Evolutionary conservation across 2,888 invertebrate species (phyloP).

Genomic region (Hydrotaea diabolus): DNA sequence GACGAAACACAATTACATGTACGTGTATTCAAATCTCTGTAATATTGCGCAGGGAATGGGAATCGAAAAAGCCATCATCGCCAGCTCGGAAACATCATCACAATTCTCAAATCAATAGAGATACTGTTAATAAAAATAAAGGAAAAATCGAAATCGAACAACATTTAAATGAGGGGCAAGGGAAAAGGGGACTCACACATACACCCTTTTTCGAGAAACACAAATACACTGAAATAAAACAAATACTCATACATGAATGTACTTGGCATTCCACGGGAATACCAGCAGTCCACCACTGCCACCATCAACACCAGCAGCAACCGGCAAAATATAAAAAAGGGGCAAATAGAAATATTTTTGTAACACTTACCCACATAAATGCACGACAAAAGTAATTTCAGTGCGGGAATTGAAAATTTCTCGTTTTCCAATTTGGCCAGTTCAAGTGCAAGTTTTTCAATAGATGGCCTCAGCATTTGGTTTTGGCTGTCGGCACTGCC

Average conservation of each 20-base stretch:
- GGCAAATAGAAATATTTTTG: conserved; percentile 48
- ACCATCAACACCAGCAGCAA: conserved; percentile 7
- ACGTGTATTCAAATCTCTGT: conserved; percentile 4
- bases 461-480: conserved; percentile 84
- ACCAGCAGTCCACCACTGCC: not conserved
- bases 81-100: conserved; percentile 16
- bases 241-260: not conserved
- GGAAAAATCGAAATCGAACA: not conserved
- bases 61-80: conserved; percentile 9
- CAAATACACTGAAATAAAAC: not conserved
- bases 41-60: conserved; percentile 9
- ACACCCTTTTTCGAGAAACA: conserved; percentile 6
- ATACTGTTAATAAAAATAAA: conserved; percentile 46
- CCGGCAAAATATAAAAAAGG: conserved; percentile 11
- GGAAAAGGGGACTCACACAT: no score
- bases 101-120: conserved; percentile 63
- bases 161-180: conserved; percentile 8
- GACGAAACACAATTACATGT: conserved; percentile 23
- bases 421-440: conserved; percentile 87
- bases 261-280: not conserved
- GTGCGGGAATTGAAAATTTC: conserved; percentile 85
- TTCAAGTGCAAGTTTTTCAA: conserved; percentile 86
- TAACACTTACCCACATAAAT: conserved; percentile 86
- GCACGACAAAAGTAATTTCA: conserved; percentile 88
- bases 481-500: conserved; percentile 71